These are phyloP conservation scores for Oncorhynchus masou DNA, from an alignment of 2,113 vertebrate genomes.

Conservation along the genomic window DNA sequence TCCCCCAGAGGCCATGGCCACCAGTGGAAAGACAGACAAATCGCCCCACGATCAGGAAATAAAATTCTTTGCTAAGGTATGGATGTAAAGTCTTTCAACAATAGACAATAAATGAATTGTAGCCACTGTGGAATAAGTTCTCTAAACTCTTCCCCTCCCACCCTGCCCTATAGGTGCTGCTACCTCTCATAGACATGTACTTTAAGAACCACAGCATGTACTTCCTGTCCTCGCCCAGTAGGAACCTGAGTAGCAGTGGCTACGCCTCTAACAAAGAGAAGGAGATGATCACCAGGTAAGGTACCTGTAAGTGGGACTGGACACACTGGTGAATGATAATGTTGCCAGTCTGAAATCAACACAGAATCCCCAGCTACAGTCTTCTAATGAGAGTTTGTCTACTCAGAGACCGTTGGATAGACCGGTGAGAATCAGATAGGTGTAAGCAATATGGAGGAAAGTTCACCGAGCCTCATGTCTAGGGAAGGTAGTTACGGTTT, in stretches of 20 bases:
- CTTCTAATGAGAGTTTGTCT: no score
- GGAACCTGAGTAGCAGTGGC: constrained; percentile 89
- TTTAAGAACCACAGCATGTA: constrained; percentile 95
- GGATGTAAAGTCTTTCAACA: constrained; percentile 18
- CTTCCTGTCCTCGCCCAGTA: constrained; percentile 91
- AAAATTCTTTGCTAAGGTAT: constrained; percentile 98
- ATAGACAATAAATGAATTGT: background rate
- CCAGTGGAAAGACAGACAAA: constrained; percentile 93
- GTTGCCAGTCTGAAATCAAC: background rate
- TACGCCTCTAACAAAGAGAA: constrained; percentile 97
- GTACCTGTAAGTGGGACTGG: background rate
- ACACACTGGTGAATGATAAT: background rate
- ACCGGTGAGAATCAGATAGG: no score
- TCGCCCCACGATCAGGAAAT: constrained; percentile 97
- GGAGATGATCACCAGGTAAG: constrained; percentile 95
- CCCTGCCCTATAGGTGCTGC: constrained; percentile 77
- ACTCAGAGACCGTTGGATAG: no score
- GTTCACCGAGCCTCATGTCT: no score
- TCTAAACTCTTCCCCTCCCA: background rate
- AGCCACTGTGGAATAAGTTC: background rate
- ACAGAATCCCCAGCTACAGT: no score
- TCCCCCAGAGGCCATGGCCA: constrained; percentile 89
- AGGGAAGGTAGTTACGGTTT: no score
- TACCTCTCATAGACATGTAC: constrained; percentile 91
- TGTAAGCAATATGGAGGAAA: no score